These are phyloP conservation scores for Meriones psammophilus DNA, from an alignment of 2,797 vertebrate genomes.

Conservation along the genomic window DNA sequence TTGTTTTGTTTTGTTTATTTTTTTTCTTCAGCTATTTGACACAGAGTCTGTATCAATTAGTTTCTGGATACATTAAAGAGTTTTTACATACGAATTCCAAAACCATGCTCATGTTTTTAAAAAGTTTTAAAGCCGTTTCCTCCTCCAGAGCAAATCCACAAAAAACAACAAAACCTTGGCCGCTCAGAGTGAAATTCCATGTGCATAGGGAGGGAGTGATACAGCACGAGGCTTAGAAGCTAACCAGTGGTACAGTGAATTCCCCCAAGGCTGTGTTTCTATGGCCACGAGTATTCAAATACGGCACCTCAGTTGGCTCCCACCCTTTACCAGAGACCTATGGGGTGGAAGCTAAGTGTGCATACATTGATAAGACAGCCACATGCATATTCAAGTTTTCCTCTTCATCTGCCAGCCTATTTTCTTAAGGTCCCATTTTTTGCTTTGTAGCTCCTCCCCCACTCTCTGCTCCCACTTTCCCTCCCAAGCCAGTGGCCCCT, in stretches of 20 bases:
- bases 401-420: background rate
- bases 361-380: background rate
- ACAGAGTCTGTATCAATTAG: background rate
- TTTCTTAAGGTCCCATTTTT: background rate
- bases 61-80: background rate
- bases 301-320: background rate
- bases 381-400: rapidly evolving
- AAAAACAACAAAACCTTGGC: background rate
- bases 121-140: conserved; percentile 9
- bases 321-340: background rate
- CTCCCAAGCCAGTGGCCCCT: background rate
- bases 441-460: background rate
- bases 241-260: background rate
- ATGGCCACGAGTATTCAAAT: background rate
- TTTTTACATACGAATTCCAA: conserved; percentile 61
- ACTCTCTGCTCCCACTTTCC: background rate
- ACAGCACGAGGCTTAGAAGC: background rate
- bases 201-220: no score
- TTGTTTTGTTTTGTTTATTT: no score
- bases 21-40: background rate
- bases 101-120: background rate
- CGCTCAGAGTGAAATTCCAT: background rate
- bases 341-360: background rate
- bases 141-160: background rate
- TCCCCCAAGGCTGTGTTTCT: background rate